Evolutionary conservation across 2,888 invertebrate species (phyloP).

Genomic region (Coelinius sp.): DNA sequence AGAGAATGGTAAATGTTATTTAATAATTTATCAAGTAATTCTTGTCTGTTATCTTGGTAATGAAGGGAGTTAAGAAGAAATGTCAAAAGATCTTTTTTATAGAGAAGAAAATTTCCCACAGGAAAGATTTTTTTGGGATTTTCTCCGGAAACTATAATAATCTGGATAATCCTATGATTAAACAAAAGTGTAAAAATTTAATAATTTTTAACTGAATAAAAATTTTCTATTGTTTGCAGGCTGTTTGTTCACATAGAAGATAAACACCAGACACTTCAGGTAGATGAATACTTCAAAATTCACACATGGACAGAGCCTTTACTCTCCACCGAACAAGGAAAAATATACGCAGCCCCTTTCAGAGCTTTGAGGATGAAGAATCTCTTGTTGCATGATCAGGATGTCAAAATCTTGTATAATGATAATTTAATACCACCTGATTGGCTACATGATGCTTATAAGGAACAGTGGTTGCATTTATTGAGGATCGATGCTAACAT

Average conservation of each 20-base stretch:
- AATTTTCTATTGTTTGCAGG: too few relatives aligned
- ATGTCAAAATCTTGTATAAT: slow-evolving; percentile 77
- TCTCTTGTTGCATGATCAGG: slow-evolving; percentile 79
- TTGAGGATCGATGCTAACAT: slow-evolving; percentile 79
- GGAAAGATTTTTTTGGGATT: too few relatives aligned
- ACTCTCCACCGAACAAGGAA: slow-evolving; percentile 75
- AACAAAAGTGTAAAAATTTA: too few relatives aligned
- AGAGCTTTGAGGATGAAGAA: slow-evolving; percentile 78
- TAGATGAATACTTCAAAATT: slow-evolving; percentile 64
- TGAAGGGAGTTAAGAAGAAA: too few relatives aligned
- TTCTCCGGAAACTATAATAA: too few relatives aligned
- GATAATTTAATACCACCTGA: slow-evolving; percentile 80
- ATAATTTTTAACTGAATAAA: too few relatives aligned
- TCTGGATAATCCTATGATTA: too few relatives aligned
- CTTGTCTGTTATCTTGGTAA: too few relatives aligned
- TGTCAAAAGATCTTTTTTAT: too few relatives aligned
- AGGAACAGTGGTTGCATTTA: slow-evolving; percentile 80
- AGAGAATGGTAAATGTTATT: slow-evolving; percentile 75
- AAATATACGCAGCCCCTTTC: slow-evolving; percentile 76
- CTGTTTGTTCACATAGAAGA: slow-evolving; percentile 60
- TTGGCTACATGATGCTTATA: slow-evolving; percentile 78
- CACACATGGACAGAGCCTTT: slow-evolving; percentile 72
- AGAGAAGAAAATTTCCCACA: too few relatives aligned
- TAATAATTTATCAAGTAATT: neutral
- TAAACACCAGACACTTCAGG: slow-evolving; percentile 56